Evolutionary conservation across 2,797 vertebrate genomes (phyloP), one percentile per base, ranked within the genome.

Genomic region (Coreius guichenoti): DNA sequence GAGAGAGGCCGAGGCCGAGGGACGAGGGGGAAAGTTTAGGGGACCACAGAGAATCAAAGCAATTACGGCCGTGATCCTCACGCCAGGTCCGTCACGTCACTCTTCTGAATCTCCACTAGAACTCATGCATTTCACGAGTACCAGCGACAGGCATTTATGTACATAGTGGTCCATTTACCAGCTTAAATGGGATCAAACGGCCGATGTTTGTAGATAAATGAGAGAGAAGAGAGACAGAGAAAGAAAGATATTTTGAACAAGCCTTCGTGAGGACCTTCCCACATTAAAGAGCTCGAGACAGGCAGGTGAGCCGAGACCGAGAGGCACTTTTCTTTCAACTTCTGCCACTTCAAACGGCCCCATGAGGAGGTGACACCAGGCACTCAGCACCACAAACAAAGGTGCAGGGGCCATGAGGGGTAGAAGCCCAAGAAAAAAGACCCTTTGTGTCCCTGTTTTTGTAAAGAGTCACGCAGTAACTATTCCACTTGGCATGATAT

Each of bases 211-310:
- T 73, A 63, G 54, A 76, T 76, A 85, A 54, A 79, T 80, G 67
- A 67, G 31, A 82, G 86, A 73, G 33, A 43, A 36, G 56, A 88
- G 61, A 65, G 63, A 86, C 78, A 80, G 70, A 67, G 31, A 70
- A 29, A 61, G 26, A 68, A 26, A 33, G 43, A 74, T 39, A 81
- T 74, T 79, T 82, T 80, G 77, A 87, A 86, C 80, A 47, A 81
- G 86, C 76, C 86, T 81, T 72, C 72, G 81, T 88, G 85, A 89
- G 49, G 70, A 73, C 82, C 84, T 58, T 47, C 81, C 93, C 92
- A 95, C 94, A 94, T 95, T 90, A 95, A 94, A 94, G 93, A 79
- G 79, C 73, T 86, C 85, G 91, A 92, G 91, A 79, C 88, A 86
- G 87, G 92, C 93, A 95, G 93, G 93, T 94, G 92, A 94, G 91